A percentile compares a stretch with the other conserved stretches of the same genome.
phyloP scores from a whole-genome alignment of 2,113 vertebrate species.

The Gasterosteus nipponicus region DNA sequence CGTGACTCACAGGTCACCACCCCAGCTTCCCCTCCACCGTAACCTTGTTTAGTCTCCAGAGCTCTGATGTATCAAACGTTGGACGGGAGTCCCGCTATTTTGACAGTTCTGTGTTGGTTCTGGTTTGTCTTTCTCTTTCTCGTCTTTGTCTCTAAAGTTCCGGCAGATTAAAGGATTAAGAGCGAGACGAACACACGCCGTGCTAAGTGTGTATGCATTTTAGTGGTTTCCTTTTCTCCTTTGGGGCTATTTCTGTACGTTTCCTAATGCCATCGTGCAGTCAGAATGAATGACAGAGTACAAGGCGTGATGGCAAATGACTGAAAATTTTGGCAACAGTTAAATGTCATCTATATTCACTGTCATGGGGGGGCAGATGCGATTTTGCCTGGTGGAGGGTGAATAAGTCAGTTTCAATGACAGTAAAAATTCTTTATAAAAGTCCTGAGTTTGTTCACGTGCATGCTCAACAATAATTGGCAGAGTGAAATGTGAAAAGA shows the following conservation, averaged over 20 bases:
- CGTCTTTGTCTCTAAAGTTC: slow-evolving; percentile 30
- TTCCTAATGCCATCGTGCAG: slow-evolving; percentile 58
- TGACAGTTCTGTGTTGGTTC: slow-evolving; percentile 66
- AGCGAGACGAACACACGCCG: slow-evolving; percentile 62
- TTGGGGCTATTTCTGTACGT: slow-evolving; percentile 60
- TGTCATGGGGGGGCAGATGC: slow-evolving; percentile 22
- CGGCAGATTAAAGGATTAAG: slow-evolving; percentile 37
- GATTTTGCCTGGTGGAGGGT: slow-evolving; percentile 10
- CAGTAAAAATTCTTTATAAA: slow-evolving; percentile 20
- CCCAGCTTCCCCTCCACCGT: slow-evolving; percentile 55
- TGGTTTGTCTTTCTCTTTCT: slow-evolving; percentile 55
- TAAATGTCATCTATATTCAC: slow-evolving; percentile 36
- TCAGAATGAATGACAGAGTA: slow-evolving; percentile 58
- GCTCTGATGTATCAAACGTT: slow-evolving; percentile 47
- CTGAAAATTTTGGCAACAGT: slow-evolving; percentile 39
- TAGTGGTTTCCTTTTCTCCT: slow-evolving; percentile 50
- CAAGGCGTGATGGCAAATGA: slow-evolving; percentile 25
- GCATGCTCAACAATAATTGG: slow-evolving; percentile 27
- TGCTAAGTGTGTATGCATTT: slow-evolving; percentile 56
- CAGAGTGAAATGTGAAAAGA: slow-evolving; percentile 33
- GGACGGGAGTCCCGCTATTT: slow-evolving; percentile 54
- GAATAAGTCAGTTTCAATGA: slow-evolving; percentile 22
- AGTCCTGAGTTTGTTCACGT: slow-evolving; percentile 26
- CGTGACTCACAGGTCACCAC: slow-evolving; percentile 48
- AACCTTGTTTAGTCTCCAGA: slow-evolving; percentile 46